Conservation (phyloP, 2,797 vertebrate species). For the Chelidonichthys spinosus region DNA sequence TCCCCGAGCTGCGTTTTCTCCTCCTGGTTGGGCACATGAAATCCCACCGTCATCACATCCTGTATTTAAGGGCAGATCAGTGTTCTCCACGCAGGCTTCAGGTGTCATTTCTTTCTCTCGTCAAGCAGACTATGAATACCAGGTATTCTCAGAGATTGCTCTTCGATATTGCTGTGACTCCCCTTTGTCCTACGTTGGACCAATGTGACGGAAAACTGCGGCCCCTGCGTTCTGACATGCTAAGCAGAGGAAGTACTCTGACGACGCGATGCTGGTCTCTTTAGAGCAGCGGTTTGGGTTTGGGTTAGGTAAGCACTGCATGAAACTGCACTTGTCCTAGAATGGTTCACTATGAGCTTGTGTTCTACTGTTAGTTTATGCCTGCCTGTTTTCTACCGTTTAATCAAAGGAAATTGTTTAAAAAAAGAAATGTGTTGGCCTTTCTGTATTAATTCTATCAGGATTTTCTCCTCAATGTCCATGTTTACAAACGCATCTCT, state of each 20-base stretch:
- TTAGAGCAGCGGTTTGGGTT: conserved; percentile 48
- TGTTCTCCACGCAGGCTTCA: conserved; percentile 52
- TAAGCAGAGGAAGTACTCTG: conserved; percentile 45
- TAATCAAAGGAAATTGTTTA: conserved; percentile 59
- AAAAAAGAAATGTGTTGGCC: conserved; percentile 53
- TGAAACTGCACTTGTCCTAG: conserved; percentile 80
- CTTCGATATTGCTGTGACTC: conserved; percentile 53
- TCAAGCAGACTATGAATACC: conserved; percentile 76
- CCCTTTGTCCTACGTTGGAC: conserved; percentile 42
- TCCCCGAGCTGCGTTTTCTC: conserved; percentile 18
- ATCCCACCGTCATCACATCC: conserved; percentile 67
- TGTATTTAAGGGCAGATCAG: conserved; percentile 52
- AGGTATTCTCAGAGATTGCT: conserved; percentile 72
- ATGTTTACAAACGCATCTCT: conserved; percentile 83
- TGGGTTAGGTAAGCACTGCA: conserved; percentile 76
- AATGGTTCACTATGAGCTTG: conserved; percentile 79
- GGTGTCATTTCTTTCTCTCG: conserved; percentile 56
- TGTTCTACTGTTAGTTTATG: conserved; percentile 79
- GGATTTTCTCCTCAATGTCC: conserved; percentile 77
- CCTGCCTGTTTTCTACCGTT: conserved; percentile 78
- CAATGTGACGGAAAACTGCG: conserved; percentile 28
- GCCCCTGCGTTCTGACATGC: conserved; percentile 47
- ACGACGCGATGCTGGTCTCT: conserved; percentile 31
- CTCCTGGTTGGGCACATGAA: conserved; percentile 49
- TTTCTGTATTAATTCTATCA: conserved; percentile 78